Evolutionary conservation across 2,113 vertebrate genomes (phyloP), one percentile per base, ranked within the genome.

Genomic region (Emydocephalus ijimae): DNA sequence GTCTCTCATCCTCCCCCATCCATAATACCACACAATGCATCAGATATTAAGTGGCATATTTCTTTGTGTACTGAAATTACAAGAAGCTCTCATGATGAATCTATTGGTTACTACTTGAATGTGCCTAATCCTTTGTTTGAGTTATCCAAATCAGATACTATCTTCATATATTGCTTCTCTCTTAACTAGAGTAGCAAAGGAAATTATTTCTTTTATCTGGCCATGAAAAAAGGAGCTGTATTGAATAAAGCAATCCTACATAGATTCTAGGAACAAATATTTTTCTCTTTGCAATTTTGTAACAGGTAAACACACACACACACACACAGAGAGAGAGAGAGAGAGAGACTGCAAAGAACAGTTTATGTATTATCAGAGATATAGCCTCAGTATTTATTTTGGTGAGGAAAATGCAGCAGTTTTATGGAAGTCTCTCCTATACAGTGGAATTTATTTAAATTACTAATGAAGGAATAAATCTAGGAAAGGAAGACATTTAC

Each of bases 391-490:
- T 89, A 0, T 93, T 89, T 52, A 92, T 92, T 87, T 59, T 89
- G 85, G 85, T 48, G 29, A 61, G 69, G 86, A 15, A 93, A 85
- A 54, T 43, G 94, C 95, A 92, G 93, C 85, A 90, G 90, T 88
- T 94, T 94, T 91, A 15, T 93, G 94, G 95, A n/a, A 90, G 90
- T 95, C 85, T 92, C 95, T 92, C 95, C 94, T 93, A n/a, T 64
- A 90, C 93, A 94, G 92, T 94, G 91, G 95, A 89, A 95, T 94
- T 96, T 94, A 95, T 95, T 96, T 95, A 91, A 96, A 96, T 96
- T 50, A 92, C 95, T 96, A 95, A 97, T 96, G 96, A 97, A 95
- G 96, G 95, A 96, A 96, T 95, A 96, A 97, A 97, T 97, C 96
- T 96, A 95, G 0, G 15, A 87, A 93, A 90, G 86, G 92, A 89